Evolutionary conservation across 2,888 invertebrate species (phyloP).

Genomic region (Lymantria dispar): DNA sequence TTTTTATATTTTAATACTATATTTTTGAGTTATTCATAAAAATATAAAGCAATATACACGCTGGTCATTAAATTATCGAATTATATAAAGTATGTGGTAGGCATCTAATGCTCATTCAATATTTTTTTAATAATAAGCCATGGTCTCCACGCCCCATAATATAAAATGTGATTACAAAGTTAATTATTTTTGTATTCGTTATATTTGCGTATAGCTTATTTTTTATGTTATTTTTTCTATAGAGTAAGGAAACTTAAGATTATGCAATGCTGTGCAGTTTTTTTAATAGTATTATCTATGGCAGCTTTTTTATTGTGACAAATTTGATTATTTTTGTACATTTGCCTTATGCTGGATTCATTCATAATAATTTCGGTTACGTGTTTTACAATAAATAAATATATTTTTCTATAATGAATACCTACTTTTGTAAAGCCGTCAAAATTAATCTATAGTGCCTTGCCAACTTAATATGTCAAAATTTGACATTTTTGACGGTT

Average conservation of each 20-base stretch:
- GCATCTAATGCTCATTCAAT: not conserved
- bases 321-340: conserved; percentile 8
- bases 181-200: conserved; percentile 67
- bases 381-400: not conserved
- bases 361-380: too few species aligned
- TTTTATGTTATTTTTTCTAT: conserved; percentile 56
- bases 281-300: conserved; percentile 31
- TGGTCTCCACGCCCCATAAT: conserved; percentile 13
- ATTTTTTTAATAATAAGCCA: conserved; percentile 1
- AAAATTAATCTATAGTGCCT: not conserved
- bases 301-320: conserved; percentile 27
- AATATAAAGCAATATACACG: not conserved
- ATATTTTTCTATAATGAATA: not conserved
- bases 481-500: conserved; percentile 12
- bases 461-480: not conserved
- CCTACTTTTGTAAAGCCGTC: not conserved
- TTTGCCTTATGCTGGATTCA: not conserved
- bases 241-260: conserved; percentile 50
- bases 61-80: not conserved
- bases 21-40: not conserved
- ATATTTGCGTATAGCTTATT: conserved; percentile 60
- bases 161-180: conserved; percentile 57
- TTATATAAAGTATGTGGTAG: not conserved
- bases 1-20: not conserved
- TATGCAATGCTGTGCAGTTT: conserved; percentile 30